phyloP scores from a whole-genome alignment of 1,140 invertebrate species.

The Medauroidea extradentata region DNA sequence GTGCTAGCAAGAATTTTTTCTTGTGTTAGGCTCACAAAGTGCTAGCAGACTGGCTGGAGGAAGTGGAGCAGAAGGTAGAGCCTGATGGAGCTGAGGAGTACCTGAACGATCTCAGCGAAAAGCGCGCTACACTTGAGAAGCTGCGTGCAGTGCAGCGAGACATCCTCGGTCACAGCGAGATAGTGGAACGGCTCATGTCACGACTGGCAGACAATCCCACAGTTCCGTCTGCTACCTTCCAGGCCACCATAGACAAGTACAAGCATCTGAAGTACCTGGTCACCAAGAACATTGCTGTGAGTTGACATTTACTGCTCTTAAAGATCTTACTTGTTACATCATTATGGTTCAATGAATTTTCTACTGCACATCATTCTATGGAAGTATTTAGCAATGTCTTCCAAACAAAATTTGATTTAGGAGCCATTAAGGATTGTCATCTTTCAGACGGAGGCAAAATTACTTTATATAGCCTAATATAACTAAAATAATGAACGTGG shows the following conservation, averaged over 20 bases:
- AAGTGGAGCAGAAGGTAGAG: slow-evolving; percentile 76
- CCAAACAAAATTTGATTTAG: no score
- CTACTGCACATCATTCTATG: no score
- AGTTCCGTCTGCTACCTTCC: slow-evolving; percentile 61
- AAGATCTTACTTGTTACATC: no score
- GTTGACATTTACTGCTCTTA: no score
- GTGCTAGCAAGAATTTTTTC: no score
- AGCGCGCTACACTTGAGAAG: slow-evolving; percentile 80
- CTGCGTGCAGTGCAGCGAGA: slow-evolving; percentile 72
- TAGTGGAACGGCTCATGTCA: slow-evolving; percentile 64
- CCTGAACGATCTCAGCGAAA: slow-evolving; percentile 83
- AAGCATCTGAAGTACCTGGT: slow-evolving; percentile 61
- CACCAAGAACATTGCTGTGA: slow-evolving; percentile 55
- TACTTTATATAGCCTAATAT: no score
- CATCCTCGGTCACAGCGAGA: slow-evolving; percentile 67
- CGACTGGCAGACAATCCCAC: slow-evolving; percentile 61
- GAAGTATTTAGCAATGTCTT: no score
- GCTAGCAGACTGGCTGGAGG: slow-evolving; percentile 78
- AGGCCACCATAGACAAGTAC: slow-evolving; percentile 64
- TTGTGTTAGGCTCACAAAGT: slow-evolving; percentile 57
- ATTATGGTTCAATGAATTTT: background rate
- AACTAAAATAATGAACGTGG: no score
- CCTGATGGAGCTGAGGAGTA: slow-evolving; percentile 53
- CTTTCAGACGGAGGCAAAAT: no score
- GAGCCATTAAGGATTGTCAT: no score